These are phyloP conservation scores for Cyprinus carpio DNA, from an alignment of 2,113 vertebrate genomes.

Conservation along the genomic window DNA sequence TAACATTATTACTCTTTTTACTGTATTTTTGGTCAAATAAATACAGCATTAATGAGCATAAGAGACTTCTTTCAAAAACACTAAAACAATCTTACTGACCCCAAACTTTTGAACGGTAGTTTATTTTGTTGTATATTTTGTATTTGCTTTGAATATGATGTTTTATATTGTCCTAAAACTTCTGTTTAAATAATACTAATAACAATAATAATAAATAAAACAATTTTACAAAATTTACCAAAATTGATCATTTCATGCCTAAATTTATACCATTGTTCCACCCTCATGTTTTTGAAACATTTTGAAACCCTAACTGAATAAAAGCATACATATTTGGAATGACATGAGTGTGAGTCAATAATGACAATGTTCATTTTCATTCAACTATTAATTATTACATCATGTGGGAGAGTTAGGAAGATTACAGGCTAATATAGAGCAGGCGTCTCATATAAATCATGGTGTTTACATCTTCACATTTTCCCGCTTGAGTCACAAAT, in stretches of 20 bases:
- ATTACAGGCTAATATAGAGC: conserved; percentile 35
- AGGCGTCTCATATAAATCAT: conserved; percentile 5
- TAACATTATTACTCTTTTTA: background rate
- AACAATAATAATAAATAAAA: too few species aligned
- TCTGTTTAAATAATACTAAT: too few species aligned
- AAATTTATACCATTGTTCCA: too few species aligned
- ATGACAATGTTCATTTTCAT: background rate
- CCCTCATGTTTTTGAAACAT: too few species aligned
- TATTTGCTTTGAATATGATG: background rate
- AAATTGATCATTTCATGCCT: too few species aligned
- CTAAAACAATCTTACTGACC: background rate
- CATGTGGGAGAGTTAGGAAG: background rate
- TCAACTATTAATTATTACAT: background rate
- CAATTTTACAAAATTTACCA: too few species aligned
- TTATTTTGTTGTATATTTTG: background rate
- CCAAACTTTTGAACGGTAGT: background rate
- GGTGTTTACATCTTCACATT: conserved; percentile 21
- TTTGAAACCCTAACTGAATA: background rate
- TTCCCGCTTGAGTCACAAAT: background rate
- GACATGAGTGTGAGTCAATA: background rate
- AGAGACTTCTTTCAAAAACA: background rate
- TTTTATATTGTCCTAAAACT: background rate
- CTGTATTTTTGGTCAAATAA: background rate
- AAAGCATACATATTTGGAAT: conserved; percentile 1
- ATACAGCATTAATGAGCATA: background rate